These are phyloP conservation scores for Drosophila hamatofila DNA, from an alignment of 2,888 invertebrate genomes.

Conservation along the genomic window DNA sequence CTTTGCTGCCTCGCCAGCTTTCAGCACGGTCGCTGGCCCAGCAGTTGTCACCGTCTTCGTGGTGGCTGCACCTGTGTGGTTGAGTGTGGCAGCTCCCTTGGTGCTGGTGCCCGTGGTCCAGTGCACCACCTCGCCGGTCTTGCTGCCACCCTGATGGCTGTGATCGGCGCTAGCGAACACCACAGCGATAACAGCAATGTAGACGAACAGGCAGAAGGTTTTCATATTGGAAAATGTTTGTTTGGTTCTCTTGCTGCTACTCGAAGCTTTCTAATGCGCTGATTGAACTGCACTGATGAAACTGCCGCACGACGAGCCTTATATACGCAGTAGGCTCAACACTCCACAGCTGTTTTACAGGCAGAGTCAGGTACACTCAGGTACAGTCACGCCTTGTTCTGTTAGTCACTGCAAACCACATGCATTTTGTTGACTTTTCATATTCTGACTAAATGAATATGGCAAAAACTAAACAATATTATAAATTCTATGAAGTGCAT, in stretches of 20 bases:
- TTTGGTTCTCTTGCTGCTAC: neutral
- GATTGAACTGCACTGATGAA: conserved; percentile 30
- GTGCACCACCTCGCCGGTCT: conserved; percentile 43
- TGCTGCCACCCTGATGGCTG: conserved; percentile 17
- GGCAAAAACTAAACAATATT: neutral
- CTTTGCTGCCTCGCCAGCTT: neutral
- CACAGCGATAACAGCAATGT: conserved; percentile 9
- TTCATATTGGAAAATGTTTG: conserved; percentile 31
- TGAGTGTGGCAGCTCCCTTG: conserved; percentile 46
- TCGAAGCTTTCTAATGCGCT: conserved; percentile 12
- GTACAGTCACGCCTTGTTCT: neutral
- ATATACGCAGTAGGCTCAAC: neutral
- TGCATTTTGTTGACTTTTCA: neutral
- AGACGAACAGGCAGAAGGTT: conserved; percentile 14
- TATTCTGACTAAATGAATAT: conserved; percentile 1
- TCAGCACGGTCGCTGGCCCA: neutral
- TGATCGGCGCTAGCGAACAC: conserved; percentile 24
- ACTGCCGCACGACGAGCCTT: neutral
- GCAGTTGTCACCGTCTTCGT: neutral
- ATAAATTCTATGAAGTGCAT: neutral
- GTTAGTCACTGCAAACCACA: neutral
- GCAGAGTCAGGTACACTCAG: neutral
- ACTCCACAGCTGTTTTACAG: conserved; percentile 29
- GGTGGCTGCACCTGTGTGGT: neutral
- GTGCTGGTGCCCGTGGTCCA: conserved; percentile 30